Conservation (phyloP, 2,113 vertebrate species). For the Psittacara wagleri region DNA sequence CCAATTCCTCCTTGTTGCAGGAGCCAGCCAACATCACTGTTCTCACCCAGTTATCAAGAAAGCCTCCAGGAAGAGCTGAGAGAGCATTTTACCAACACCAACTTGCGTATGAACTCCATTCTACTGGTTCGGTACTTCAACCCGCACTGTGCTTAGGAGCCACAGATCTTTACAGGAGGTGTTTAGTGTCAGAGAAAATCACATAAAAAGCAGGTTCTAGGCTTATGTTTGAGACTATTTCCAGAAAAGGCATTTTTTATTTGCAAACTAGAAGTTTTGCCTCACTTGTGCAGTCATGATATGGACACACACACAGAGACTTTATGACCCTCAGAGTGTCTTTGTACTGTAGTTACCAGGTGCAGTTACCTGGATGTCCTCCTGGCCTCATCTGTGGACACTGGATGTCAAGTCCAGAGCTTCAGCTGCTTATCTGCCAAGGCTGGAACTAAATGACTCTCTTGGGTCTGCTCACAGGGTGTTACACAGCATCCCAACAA, state of each 20-base stretch:
- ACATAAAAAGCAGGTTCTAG: background rate
- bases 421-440: background rate
- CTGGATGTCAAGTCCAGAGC: background rate
- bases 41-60: background rate
- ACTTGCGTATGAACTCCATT: background rate
- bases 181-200: background rate
- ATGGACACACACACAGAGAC: background rate
- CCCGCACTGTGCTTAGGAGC: background rate
- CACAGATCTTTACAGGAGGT: background rate
- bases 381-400: background rate
- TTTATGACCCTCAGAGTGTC: background rate
- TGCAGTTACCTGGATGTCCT: background rate
- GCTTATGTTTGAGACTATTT: background rate
- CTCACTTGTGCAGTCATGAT: background rate
- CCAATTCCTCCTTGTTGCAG: background rate
- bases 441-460: background rate
- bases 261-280: background rate
- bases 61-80: background rate
- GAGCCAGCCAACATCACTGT: background rate
- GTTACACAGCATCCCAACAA: background rate
- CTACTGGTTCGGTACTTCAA: background rate
- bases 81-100: background rate
- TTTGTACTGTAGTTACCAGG: background rate
- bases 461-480: accelerated
- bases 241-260: background rate